A percentile compares a stretch with the other conserved stretches of the same genome.
Evolutionary conservation across 2,113 vertebrate species (phyloP).

Genomic region (Notiomystis cincta): DNA sequence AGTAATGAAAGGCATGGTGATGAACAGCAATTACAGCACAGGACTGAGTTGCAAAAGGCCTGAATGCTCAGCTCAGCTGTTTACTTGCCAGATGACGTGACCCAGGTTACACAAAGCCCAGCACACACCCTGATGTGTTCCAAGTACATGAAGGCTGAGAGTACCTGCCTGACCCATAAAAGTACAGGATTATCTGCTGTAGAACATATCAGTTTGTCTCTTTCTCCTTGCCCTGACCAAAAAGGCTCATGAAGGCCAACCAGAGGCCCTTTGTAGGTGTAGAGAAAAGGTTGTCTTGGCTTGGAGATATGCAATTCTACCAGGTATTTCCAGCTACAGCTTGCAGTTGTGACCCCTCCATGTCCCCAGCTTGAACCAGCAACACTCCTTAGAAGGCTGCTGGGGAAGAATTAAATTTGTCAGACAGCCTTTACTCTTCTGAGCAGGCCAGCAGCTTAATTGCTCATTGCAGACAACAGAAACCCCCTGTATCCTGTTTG

Average conservation of each 20-base stretch:
- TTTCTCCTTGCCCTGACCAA: background rate
- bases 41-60: conserved; percentile 5
- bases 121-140: background rate
- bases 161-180: background rate
- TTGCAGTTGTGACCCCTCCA: background rate
- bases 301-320: background rate
- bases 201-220: background rate
- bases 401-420: background rate
- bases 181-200: background rate
- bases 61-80: conserved; percentile 39
- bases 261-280: rapidly evolving
- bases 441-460: background rate
- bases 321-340: background rate
- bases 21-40: background rate
- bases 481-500: background rate
- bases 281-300: background rate
- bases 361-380: background rate
- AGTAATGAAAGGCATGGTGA: conserved; percentile 34
- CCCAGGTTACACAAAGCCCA: conserved; percentile 2
- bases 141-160: background rate
- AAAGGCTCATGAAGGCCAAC: background rate
- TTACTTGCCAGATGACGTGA: conserved; percentile 44
- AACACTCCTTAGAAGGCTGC: background rate
- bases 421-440: background rate
- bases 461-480: background rate